phyloP scores from a whole-genome alignment of 2,888 invertebrate species.

The Parthenolecanium corni region DNA sequence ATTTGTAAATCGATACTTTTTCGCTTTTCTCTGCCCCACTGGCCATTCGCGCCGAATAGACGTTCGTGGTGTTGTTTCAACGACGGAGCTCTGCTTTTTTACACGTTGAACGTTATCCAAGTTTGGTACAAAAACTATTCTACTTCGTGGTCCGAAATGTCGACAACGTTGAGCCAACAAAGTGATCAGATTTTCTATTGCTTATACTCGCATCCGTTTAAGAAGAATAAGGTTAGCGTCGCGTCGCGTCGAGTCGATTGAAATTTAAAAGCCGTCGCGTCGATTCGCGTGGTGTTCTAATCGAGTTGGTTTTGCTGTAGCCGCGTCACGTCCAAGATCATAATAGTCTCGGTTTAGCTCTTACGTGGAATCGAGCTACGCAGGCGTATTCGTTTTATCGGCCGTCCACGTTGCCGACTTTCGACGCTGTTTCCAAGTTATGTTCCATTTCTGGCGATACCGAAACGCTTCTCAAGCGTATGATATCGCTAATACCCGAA shows the following conservation, averaged over 20 bases:
- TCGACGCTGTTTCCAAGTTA: constrained; percentile 54
- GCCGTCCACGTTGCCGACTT: constrained; percentile 53
- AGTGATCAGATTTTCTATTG: constrained; percentile 80
- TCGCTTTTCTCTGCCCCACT: background rate
- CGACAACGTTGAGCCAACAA: constrained; percentile 56
- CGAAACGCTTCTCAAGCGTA: constrained; percentile 58
- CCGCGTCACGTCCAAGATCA: constrained; percentile 61
- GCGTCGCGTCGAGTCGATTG: constrained; percentile 32
- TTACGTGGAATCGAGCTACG: constrained; percentile 63
- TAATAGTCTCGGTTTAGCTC: constrained; percentile 53
- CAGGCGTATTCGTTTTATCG: constrained; percentile 44
- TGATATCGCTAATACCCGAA: constrained; percentile 54
- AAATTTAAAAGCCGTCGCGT: constrained; percentile 36
- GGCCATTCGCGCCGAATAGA: too few relatives aligned
- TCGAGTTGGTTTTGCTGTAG: constrained; percentile 35
- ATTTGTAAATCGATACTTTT: background rate
- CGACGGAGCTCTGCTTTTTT: constrained; percentile 64
- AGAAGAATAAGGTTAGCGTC: constrained; percentile 48
- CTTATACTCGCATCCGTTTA: constrained; percentile 69
- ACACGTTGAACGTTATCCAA: constrained; percentile 64
- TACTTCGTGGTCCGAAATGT: constrained; percentile 26
- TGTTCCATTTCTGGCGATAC: constrained; percentile 61
- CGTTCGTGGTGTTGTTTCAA: constrained; percentile 67
- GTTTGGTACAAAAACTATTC: constrained; percentile 23
- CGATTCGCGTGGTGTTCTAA: too few relatives aligned